A percentile compares a stretch with the other conserved stretches of the same genome.
Evolutionary conservation across 1,140 invertebrate genomes (phyloP).

Genomic region (Drosophila prosaltans): DNA sequence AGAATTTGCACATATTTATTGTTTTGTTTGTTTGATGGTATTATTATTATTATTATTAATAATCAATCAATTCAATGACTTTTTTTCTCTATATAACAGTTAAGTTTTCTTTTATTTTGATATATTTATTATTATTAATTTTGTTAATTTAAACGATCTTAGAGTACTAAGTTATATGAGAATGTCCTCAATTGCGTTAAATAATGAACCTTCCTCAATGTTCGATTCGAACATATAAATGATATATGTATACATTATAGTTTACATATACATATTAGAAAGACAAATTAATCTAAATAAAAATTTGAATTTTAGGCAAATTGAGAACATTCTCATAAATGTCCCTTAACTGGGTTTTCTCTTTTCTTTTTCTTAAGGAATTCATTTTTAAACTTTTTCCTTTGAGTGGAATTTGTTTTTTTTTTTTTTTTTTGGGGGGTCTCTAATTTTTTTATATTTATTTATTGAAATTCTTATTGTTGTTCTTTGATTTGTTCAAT

Average conservation of each 20-base stretch:
- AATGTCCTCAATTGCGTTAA: not conserved
- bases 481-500: not conserved
- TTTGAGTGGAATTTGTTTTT: not conserved
- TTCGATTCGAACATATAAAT: not conserved
- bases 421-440: not conserved
- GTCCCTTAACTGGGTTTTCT: not conserved
- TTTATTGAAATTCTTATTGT: not conserved
- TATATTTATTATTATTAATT: not conserved
- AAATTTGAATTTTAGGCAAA: not conserved
- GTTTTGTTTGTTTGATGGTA: not conserved
- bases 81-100: slow-evolving; percentile 7
- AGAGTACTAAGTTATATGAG: not conserved
- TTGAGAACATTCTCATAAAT: not conserved
- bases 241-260: not conserved
- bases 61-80: not conserved
- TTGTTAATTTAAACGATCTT: not conserved
- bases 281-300: not conserved
- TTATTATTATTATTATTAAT: not conserved
- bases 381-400: not conserved
- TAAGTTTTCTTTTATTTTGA: slow-evolving; percentile 1
- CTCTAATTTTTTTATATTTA: not conserved
- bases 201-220: not conserved
- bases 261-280: not conserved
- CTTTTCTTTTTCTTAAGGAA: not conserved
- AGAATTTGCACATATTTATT: slow-evolving; percentile 8